phyloP scores from a whole-genome alignment of 2,888 invertebrate genomes.

The Hypsopygia costalis region DNA sequence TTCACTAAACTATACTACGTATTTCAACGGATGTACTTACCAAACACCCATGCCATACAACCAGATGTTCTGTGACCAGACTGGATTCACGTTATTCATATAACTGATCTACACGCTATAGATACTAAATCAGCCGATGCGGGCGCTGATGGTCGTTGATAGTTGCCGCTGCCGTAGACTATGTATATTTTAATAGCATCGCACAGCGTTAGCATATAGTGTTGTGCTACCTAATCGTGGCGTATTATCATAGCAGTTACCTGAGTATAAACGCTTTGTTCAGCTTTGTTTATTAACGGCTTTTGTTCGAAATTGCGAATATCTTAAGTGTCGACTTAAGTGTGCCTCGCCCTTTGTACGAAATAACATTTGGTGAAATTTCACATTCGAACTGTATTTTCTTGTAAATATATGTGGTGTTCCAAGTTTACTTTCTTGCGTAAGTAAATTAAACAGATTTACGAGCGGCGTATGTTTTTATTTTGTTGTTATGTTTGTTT shows the following conservation, averaged over 20 bases:
- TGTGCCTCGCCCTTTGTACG: conserved; percentile 2
- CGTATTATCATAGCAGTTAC: conserved; percentile 3
- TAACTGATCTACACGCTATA: too few relatives aligned
- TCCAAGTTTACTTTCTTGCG: neutral
- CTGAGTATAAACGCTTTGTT: conserved; percentile 4
- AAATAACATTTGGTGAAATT: neutral
- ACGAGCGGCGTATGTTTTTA: neutral
- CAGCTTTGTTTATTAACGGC: conserved; percentile 4
- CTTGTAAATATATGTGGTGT: neutral
- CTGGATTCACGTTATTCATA: too few relatives aligned
- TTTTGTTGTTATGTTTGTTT: neutral
- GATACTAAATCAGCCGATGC: too few relatives aligned
- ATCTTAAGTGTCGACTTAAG: conserved; percentile 9
- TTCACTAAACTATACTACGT: too few relatives aligned
- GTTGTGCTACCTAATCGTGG: neutral
- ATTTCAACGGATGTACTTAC: too few relatives aligned
- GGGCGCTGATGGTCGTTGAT: too few relatives aligned
- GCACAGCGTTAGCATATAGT: neutral
- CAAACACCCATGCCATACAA: too few relatives aligned
- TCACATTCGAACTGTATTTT: neutral
- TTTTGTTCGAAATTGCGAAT: conserved; percentile 4
- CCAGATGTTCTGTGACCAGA: too few relatives aligned
- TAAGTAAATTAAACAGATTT: neutral
- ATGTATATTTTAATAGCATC: too few relatives aligned
- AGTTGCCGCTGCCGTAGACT: too few relatives aligned